Evolutionary conservation across 2,113 vertebrate genomes (phyloP), one percentile per base, ranked within the genome.

Genomic region (Raja brachyura): DNA sequence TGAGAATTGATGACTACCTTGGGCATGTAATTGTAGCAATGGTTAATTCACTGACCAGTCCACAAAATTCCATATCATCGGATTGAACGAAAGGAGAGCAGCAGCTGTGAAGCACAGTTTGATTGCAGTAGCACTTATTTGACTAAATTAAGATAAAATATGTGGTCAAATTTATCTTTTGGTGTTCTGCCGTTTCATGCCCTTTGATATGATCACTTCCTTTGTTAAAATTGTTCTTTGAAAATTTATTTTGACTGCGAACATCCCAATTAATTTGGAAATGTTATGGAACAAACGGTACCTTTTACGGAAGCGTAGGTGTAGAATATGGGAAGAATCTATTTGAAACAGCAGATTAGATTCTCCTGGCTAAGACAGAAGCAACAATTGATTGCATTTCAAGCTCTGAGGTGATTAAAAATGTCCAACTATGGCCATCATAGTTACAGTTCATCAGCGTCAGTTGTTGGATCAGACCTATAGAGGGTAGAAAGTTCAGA

Each of bases 201-300:
- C 79, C 83, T 63, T 63, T 66, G 59, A 63, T 63, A 86, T 86
- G 28, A 16, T 92, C 39, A 54, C 73, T 39, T 68, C 22, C 61
- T 25, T 10, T 92, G 90, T 74, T 63, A 63, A n/a, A 88, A 66
- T 88, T 66, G 83, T 88, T 88, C 59, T 63, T 66, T 14, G 56
- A n/a, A 86, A 78, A 61, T 25, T 59, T 56, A 61, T 61, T 54
- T 86, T 86, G 56, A 31, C 18, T 86, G 14, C 28, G 13, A 59
- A 86, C 4, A 31, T 92, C 20, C 66, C 54, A 92, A 73, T 92
- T 74, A 68, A 68, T 73, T 73, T 92, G 90, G 20, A 48, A 73
- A 92, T 33, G 70, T 70, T 73, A 73, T 48, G 66, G 90, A 73
- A 28, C 39, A 92, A 68, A 73, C 73, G 22, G 54, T 25, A 70